Conservation (phyloP, 2,888 invertebrate genomes). For the Elaeidobius kamerunicus region DNA sequence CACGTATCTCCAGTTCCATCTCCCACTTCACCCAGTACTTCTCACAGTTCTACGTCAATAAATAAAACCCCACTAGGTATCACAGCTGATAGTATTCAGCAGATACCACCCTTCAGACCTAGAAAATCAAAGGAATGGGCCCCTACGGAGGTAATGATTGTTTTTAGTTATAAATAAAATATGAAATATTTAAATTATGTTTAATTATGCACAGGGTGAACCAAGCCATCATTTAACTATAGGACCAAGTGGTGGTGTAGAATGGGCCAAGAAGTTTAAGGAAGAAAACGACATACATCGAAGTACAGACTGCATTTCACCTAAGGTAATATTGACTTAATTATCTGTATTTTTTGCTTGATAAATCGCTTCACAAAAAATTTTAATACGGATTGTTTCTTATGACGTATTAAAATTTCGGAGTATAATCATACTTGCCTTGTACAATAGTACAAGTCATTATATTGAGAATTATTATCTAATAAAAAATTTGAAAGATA, state of each 20-base stretch:
- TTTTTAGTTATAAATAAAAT: not conserved
- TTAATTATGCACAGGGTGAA: slow-evolving; percentile 34
- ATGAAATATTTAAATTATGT: not conserved
- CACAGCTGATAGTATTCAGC: slow-evolving; percentile 49
- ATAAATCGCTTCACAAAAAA: no score
- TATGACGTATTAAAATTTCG: no score
- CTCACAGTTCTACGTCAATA: slow-evolving; percentile 28
- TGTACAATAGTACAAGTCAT: no score
- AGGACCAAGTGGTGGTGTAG: slow-evolving; percentile 61
- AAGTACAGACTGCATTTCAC: slow-evolving; percentile 78
- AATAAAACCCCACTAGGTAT: slow-evolving; percentile 43
- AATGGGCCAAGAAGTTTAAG: slow-evolving; percentile 65
- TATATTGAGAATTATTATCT: not conserved
- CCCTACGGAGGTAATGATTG: slow-evolving; percentile 42
- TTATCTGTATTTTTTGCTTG: not conserved
- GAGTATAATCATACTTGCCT: no score
- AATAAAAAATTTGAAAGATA: not conserved
- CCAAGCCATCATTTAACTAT: slow-evolving; percentile 57
- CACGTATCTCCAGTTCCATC: slow-evolving; percentile 43
- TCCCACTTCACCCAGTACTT: slow-evolving; percentile 53
- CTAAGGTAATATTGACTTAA: slow-evolving; percentile 35
- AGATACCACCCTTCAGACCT: slow-evolving; percentile 56
- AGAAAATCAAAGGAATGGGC: slow-evolving; percentile 57
- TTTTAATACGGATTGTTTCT: no score
- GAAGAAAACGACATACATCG: slow-evolving; percentile 49